Evolutionary conservation across 2,113 vertebrate species (phyloP).

Genomic region (Oreotrochilus melanogaster): DNA sequence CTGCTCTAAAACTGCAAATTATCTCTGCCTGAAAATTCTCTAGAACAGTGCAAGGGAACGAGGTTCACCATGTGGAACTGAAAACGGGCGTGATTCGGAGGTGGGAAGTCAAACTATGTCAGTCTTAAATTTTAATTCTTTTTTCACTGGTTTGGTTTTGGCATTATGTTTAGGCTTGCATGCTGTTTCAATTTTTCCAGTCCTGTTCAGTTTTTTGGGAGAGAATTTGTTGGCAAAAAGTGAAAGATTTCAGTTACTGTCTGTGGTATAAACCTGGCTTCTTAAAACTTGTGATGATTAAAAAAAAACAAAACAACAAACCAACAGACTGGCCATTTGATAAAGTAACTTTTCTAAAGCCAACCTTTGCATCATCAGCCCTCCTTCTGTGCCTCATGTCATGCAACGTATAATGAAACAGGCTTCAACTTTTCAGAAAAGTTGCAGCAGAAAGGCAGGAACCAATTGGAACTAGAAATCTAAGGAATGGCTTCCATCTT

Average conservation of each 20-base stretch:
- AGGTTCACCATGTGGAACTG: neutral
- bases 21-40: slow-evolving; percentile 44
- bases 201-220: neutral
- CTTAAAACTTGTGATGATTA: neutral
- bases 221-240: neutral
- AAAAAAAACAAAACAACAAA: neutral
- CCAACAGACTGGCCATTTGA: neutral
- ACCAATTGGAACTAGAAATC: neutral
- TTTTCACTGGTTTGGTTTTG: slow-evolving; percentile 9
- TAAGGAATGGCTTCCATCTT: neutral
- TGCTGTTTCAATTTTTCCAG: neutral
- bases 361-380: neutral
- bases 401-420: neutral
- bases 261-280: neutral
- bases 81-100: neutral
- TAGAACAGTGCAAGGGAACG: slow-evolving; percentile 13
- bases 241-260: neutral
- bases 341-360: neutral
- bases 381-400: neutral
- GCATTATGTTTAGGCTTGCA: neutral
- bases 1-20: slow-evolving; percentile 48
- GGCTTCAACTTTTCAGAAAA: neutral
- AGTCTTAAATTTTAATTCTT: neutral
- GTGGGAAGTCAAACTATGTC: neutral
- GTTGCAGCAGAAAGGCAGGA: slow-evolving; percentile 16